Evolutionary conservation across 92 coral and sea anemone genomes (phyloP), one percentile per base, ranked within the genome.

Genomic region (Epizoanthus scotinus): DNA sequence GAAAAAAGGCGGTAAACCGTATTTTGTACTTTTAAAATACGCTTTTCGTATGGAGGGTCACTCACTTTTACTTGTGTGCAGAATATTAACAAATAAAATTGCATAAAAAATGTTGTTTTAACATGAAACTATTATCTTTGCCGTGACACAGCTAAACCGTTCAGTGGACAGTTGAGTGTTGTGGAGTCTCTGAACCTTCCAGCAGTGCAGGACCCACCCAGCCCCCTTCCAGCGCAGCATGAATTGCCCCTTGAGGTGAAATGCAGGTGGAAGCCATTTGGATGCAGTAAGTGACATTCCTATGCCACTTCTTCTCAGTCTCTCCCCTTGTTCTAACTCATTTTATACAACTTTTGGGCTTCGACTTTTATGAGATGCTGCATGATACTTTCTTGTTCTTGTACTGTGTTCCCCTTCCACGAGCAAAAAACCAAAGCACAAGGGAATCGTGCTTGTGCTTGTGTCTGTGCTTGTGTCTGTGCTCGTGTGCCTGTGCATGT

Each of bases 201-300:
- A 59, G 19, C 34, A 6, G 68, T 57, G 66, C 9, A 14, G 8
- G 68, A 60, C 55, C 50, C 50, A n/a, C 55, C 81, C 56, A 75
- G 56, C 61, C 52, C 44, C 17, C 67, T 68, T 31, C 34, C 31
- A 10, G 68, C 81, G 28, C 81, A 75, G 22, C 81, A 75, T 21
- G 67, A 58, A 36, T 68, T 40, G 63, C 55, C 22, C 0, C 81
- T 55, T 36, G 20, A 36, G 10, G 68, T 75, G 14, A 75, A 40
- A 22, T 58, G 81, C 81, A 59, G 81, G 27, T 75, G 81, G 81
- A 75, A 75, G 26, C 81, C 81, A 13, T 75, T 75, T 40, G 81
- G 81, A 59, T 75, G 29, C 31, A 75, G 81, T 75, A 60, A 75
- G 81, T 75, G 36, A 6, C 9, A 25, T 13, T 63, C 3, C 14